Evolutionary conservation across 2,888 invertebrate species (phyloP).

Genomic region (Papilio demoleus): DNA sequence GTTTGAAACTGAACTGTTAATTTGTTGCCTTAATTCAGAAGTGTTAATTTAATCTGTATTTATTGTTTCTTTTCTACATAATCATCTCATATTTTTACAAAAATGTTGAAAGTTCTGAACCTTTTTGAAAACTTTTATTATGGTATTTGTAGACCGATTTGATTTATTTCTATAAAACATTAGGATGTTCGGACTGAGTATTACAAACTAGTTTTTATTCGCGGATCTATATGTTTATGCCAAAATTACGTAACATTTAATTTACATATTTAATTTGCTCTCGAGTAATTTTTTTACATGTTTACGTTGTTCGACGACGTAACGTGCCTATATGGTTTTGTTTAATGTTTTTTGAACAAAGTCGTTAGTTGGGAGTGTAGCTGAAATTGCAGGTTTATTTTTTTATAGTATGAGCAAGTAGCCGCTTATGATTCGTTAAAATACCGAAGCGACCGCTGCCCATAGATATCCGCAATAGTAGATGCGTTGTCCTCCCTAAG

Average conservation of each 20-base stretch:
- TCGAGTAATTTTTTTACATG: not conserved
- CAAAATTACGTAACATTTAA: conserved; percentile 1
- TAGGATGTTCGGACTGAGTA: not conserved
- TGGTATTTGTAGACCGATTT: too few species aligned
- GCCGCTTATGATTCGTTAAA: too few species aligned
- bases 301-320: not conserved
- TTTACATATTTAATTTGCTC: not conserved
- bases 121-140: too few species aligned
- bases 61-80: not conserved
- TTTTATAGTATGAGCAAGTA: too few species aligned
- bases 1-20: not conserved
- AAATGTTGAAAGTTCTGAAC: too few species aligned
- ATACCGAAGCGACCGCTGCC: too few species aligned
- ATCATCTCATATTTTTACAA: not conserved
- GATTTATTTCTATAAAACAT: too few species aligned
- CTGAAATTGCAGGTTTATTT: too few species aligned
- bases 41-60: not conserved
- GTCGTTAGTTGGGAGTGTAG: too few species aligned
- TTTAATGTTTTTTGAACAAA: not conserved
- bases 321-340: not conserved
- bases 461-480: too few species aligned
- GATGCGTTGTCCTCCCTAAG: too few species aligned
- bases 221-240: not conserved
- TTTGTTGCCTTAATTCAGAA: not conserved
- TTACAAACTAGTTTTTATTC: not conserved